Percentiles rank a stretch among this genome's conserved stretches.
These are phyloP conservation scores for Zeuzera pyrina DNA, from an alignment of 2,888 invertebrate genomes.

Conservation along the genomic window DNA sequence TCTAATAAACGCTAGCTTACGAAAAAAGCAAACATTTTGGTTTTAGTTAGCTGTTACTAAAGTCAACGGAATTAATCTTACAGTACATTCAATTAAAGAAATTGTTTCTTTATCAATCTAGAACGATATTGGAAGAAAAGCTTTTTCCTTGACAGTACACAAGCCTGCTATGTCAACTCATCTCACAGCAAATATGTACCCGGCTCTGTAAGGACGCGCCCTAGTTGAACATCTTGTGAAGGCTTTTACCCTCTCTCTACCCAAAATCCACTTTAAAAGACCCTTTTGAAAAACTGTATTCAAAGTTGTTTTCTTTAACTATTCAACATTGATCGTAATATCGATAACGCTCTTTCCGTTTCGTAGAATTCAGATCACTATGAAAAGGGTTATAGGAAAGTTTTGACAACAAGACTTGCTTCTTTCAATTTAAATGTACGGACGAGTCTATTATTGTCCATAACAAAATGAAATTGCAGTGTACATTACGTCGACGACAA, in stretches of 20 bases:
- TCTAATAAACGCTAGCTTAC: too few species aligned
- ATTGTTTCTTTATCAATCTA: too few species aligned
- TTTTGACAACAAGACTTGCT: too few species aligned
- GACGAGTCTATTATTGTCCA: too few species aligned
- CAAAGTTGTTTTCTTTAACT: slow-evolving; percentile 23
- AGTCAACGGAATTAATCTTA: too few species aligned
- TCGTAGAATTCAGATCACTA: slow-evolving; percentile 1
- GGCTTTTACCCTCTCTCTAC: slow-evolving; percentile 35
- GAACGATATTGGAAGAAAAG: too few species aligned
- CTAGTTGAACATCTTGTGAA: slow-evolving; percentile 37
- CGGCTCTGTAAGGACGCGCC: slow-evolving; percentile 35
- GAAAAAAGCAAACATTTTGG: too few species aligned
- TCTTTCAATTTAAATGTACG: too few species aligned
- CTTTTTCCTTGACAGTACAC: slow-evolving; percentile 21
- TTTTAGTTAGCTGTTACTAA: too few species aligned
- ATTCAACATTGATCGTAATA: slow-evolving; percentile 17
- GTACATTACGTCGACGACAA: too few species aligned
- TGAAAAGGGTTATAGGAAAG: slow-evolving; percentile 2
- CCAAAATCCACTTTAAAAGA: slow-evolving; percentile 37
- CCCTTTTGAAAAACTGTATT: slow-evolving; percentile 27
- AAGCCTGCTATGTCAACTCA: slow-evolving; percentile 43
- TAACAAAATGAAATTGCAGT: too few species aligned
- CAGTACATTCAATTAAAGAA: too few species aligned
- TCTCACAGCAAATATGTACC: slow-evolving; percentile 48
- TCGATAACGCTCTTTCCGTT: neutral